A percentile compares a stretch with the other conserved stretches of the same genome.
Conservation (phyloP, 2,888 invertebrate species). For the Nomada lathburiana region DNA sequence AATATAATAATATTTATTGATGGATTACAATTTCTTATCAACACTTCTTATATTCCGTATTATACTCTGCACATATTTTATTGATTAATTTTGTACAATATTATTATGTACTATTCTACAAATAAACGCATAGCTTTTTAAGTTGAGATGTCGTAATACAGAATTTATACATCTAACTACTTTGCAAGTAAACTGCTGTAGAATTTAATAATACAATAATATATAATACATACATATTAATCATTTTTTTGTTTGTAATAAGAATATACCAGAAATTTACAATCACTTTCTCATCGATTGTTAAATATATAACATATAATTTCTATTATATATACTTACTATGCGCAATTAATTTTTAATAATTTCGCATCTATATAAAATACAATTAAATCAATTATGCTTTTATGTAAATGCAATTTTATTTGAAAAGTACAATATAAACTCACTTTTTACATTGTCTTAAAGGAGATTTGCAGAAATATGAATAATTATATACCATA, state of each 20-base stretch:
- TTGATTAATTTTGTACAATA: background rate
- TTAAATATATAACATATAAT: background rate
- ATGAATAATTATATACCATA: slow-evolving; percentile 10
- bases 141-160: background rate
- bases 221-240: background rate
- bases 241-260: background rate
- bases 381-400: slow-evolving; percentile 6
- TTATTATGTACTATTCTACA: background rate
- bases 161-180: background rate
- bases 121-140: background rate
- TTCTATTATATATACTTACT: background rate
- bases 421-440: slow-evolving; percentile 57
- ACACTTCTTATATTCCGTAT: background rate
- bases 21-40: background rate
- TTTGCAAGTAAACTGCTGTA: background rate
- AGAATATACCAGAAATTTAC: background rate
- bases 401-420: slow-evolving; percentile 53
- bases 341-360: background rate
- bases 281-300: background rate
- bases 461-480: slow-evolving; percentile 29
- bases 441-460: slow-evolving; percentile 52
- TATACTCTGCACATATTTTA: background rate
- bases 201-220: background rate
- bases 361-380: slow-evolving; percentile 1
- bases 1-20: slow-evolving; percentile 21